A percentile compares a stretch with the other conserved stretches of the same genome.
Evolutionary conservation across 2,797 vertebrate species (phyloP).

Genomic region (Prionace glauca): DNA sequence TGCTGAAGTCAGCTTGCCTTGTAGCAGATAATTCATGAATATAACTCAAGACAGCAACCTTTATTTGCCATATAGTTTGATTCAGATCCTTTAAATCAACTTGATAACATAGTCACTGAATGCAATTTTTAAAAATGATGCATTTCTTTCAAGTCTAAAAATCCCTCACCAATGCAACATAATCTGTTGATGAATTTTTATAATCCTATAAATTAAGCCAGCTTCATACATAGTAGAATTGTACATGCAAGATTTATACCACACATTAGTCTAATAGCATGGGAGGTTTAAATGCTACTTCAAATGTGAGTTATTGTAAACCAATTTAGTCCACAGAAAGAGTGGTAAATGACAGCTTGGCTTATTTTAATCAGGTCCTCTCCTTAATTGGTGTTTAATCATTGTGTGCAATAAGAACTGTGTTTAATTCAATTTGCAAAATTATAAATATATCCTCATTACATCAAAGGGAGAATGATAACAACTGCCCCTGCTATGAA

Average conservation of each 20-base stretch:
- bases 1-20: background rate
- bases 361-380: conserved; percentile 31
- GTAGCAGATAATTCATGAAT: background rate
- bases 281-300: conserved; percentile 32
- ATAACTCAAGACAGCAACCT: background rate
- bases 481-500: background rate
- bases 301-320: conserved; percentile 24
- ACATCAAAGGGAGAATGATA: conserved; percentile 1
- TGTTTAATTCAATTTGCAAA: conserved; percentile 35
- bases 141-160: background rate
- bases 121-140: conserved; percentile 6
- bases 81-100: conserved; percentile 11
- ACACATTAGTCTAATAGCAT: conserved; percentile 24
- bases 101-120: background rate
- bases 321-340: conserved; percentile 3
- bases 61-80: background rate
- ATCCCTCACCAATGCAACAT: background rate
- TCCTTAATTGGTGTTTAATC: conserved; percentile 35
- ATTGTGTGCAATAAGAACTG: conserved; percentile 4
- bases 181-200: conserved; percentile 1
- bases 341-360: conserved; percentile 14
- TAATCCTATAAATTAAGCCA: conserved; percentile 3
- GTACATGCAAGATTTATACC: conserved; percentile 6
- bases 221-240: background rate
- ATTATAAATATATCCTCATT: conserved; percentile 26